Evolutionary conservation across 2,888 invertebrate species (phyloP), one percentile per base, ranked within the genome.

Genomic region (Byasa hedistus): DNA sequence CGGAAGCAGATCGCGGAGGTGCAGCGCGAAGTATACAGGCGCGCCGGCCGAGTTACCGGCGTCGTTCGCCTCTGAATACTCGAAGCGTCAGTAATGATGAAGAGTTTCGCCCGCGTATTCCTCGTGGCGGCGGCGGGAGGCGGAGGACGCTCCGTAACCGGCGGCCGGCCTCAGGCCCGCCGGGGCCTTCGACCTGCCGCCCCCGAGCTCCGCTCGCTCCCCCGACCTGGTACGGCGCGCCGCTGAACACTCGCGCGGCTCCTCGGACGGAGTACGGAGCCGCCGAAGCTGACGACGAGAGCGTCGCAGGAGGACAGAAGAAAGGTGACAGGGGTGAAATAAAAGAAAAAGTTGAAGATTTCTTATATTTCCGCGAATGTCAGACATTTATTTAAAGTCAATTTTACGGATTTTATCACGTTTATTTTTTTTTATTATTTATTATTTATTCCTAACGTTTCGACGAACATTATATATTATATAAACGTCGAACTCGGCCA

Each of bases 141-240:
- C 88, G 69, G 89, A 90, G 69, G 80, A 78, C 12, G 85, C 86
- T 0, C 91, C 91, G 0, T 91, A 91, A 72, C 76, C 89, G 5
- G 76, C 90, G 8, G 84, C 91, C 24, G 91, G 91, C 17, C 89
- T 75, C 70, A 83, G 75, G 68, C 91, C 91, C 0, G 65, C 79
- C 0, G 83, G 76, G 62, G 84, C 84, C 68, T 91, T 92, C 70
- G 85, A 82, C 39, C 72, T 91, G 10, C 91, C 91, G 21, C 69
- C 82, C 22, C 84, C 19, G 83, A 89, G 63, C 82, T 86, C 72
- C 71, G 74, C 0, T 71, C 76, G 21, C 89, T 88, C 12, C 89
- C 0, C 75, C 85, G 0, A 83, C 87, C 0, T 82, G 84, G 2
- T 91, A 90, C 60, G 86, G 84, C 24, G 87, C 88, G 23, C 91